phyloP scores from a whole-genome alignment of 2,797 vertebrate species.

The Falco novaeseelandiae region DNA sequence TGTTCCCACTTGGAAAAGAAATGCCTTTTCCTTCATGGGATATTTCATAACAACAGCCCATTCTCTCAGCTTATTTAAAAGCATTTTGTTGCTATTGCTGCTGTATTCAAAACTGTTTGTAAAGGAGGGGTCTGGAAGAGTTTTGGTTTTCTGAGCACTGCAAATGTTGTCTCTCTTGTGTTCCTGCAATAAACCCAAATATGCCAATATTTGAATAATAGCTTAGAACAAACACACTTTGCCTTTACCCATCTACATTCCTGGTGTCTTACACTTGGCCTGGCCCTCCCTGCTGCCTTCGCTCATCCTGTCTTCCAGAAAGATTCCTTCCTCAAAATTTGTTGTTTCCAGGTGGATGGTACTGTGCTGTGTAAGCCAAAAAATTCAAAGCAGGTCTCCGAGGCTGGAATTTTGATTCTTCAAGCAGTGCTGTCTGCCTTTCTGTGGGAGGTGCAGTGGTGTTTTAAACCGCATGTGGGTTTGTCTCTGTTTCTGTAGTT shows the following conservation, averaged over 20 bases:
- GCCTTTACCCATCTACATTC: neutral
- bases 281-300: neutral
- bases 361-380: neutral
- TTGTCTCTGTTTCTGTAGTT: neutral
- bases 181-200: slow-evolving; percentile 47
- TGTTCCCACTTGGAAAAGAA: neutral
- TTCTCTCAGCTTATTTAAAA: neutral
- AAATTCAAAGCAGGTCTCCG: neutral
- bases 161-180: slow-evolving; percentile 6
- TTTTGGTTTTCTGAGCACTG: slow-evolving; percentile 19
- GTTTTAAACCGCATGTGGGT: rapidly evolving
- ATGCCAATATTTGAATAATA: slow-evolving; percentile 28
- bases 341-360: neutral
- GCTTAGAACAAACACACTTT: slow-evolving; percentile 7
- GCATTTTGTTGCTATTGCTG: neutral
- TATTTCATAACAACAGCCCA: neutral
- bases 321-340: neutral
- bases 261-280: neutral
- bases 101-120: neutral
- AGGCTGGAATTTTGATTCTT: neutral
- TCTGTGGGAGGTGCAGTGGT: neutral
- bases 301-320: neutral
- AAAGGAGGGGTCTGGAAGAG: slow-evolving; percentile 20
- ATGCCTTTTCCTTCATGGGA: neutral
- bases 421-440: neutral